Percentiles rank a stretch among this genome's conserved stretches.
phyloP scores from a whole-genome alignment of 2,113 vertebrate species.

The Platichthys stellatus region DNA sequence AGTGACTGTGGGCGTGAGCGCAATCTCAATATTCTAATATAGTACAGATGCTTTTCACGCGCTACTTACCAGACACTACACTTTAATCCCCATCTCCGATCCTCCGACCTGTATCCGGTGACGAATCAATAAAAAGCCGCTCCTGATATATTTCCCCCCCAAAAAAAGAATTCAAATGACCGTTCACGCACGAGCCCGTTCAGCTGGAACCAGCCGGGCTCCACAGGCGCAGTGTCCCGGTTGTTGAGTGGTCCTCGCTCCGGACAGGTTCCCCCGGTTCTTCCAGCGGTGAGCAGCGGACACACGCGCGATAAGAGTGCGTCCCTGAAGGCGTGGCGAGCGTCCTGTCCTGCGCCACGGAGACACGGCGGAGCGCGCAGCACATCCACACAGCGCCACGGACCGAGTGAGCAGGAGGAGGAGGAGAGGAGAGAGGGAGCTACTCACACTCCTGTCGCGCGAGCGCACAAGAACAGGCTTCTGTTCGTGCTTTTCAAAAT shows the following conservation, averaged over 20 bases:
- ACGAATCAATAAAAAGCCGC: constrained; percentile 44
- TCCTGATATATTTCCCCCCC: constrained; percentile 51
- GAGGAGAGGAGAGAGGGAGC: constrained; percentile 14
- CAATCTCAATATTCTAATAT: constrained; percentile 44
- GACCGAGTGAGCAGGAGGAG: constrained; percentile 44
- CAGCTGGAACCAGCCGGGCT: not conserved
- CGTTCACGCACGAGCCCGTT: constrained; percentile 7
- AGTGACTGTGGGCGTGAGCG: constrained; percentile 47
- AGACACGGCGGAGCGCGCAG: constrained; percentile 43
- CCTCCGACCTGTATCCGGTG: constrained; percentile 53
- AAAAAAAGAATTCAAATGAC: not conserved
- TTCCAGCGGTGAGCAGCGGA: constrained; percentile 5
- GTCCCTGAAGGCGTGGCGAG: constrained; percentile 63
- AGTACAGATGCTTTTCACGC: not conserved
- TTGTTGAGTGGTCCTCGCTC: constrained; percentile 11
- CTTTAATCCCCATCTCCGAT: constrained; percentile 66
- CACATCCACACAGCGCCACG: constrained; percentile 55
- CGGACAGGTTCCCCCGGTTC: not conserved
- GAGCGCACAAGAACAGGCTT: not conserved
- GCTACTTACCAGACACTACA: constrained; percentile 73
- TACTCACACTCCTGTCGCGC: constrained; percentile 45
- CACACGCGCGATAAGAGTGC: constrained; percentile 9
- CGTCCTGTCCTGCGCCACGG: constrained; percentile 57
- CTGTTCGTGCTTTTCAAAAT: constrained; percentile 45
- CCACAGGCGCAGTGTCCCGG: not conserved